Evolutionary conservation across 1,140 invertebrate species (phyloP).

Genomic region (Cotesia chilonis): DNA sequence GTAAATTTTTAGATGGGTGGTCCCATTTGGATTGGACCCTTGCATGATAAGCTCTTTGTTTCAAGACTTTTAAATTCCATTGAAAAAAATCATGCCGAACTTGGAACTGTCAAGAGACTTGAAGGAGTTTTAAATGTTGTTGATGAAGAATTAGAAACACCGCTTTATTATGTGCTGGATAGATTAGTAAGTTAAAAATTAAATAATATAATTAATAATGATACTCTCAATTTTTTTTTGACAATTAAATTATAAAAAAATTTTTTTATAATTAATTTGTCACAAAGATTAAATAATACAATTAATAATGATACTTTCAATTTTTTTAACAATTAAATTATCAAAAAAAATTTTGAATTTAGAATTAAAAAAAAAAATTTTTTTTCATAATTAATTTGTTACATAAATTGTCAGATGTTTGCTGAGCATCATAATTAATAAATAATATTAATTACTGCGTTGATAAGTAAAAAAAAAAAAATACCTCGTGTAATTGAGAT

Average conservation of each 20-base stretch:
- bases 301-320: no score
- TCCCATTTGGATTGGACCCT: conserved; percentile 89
- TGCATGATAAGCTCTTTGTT: conserved; percentile 86
- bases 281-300: no score
- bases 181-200: conserved; percentile 55
- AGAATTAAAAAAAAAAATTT: no score
- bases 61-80: conserved; percentile 61
- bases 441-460: no score
- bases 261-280: no score
- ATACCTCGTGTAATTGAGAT: neutral
- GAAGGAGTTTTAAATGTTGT: conserved; percentile 76
- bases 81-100: conserved; percentile 48
- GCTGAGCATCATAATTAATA: no score
- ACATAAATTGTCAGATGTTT: no score
- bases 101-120: conserved; percentile 80
- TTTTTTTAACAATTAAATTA: neutral
- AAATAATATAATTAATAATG: no score
- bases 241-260: no score
- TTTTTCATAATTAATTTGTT: no score
- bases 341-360: neutral
- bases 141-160: conserved; percentile 85
- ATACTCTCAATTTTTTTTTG: no score
- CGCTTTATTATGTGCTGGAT: conserved; percentile 86
- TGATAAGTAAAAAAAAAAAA: no score
- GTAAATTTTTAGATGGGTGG: conserved; percentile 79